These are phyloP conservation scores for Luperina nickerlii DNA, from an alignment of 2,888 invertebrate species.

Conservation along the genomic window DNA sequence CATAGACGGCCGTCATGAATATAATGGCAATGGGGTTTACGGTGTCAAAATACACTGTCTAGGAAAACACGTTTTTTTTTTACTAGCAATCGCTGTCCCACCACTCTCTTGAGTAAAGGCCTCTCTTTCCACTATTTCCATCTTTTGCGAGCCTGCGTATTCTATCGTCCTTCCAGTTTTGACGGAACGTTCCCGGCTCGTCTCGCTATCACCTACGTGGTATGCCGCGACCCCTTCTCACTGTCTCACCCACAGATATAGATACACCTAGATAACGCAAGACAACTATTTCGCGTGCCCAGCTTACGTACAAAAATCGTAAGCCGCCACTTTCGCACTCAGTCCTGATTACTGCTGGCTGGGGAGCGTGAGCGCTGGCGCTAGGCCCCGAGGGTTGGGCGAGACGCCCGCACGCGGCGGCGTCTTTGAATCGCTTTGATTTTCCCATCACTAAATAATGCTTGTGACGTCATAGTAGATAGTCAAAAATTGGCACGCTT, in stretches of 20 bases:
- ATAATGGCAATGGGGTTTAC: neutral
- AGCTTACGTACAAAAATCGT: too few species aligned
- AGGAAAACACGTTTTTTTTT: neutral
- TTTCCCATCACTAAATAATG: too few species aligned
- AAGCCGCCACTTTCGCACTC: too few species aligned
- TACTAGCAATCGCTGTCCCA: neutral
- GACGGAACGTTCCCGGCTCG: neutral
- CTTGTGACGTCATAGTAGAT: too few species aligned
- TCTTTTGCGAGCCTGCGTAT: neutral
- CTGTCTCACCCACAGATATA: neutral
- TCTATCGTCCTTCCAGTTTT: neutral
- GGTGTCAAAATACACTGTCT: neutral
- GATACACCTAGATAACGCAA: too few species aligned
- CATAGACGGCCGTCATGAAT: neutral
- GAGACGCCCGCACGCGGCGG: too few species aligned
- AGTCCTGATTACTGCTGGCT: too few species aligned
- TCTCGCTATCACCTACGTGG: neutral
- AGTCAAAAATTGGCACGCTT: too few species aligned
- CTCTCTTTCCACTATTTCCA: neutral
- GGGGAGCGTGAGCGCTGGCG: too few species aligned
- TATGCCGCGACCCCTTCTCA: neutral
- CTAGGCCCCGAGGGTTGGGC: too few species aligned
- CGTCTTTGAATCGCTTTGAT: too few species aligned
- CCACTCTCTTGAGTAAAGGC: neutral
- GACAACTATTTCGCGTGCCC: too few species aligned